A percentile compares a stretch with the other conserved stretches of the same genome.
Conservation (phyloP, 2,888 invertebrate species). For the Scaptomyza tumidula region DNA sequence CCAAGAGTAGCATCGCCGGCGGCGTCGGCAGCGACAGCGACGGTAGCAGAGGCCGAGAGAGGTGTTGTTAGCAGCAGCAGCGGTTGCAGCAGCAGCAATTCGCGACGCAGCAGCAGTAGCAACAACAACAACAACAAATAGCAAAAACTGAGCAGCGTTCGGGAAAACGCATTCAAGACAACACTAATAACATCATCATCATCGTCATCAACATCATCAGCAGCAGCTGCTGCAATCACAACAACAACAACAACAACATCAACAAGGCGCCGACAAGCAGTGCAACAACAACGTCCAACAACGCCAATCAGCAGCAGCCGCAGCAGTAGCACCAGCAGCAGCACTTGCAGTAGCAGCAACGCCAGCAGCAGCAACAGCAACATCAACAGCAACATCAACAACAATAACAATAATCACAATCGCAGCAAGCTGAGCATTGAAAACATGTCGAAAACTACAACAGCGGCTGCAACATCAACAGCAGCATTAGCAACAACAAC, state of each 20-base stretch:
- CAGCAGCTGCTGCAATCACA: slow-evolving; percentile 8
- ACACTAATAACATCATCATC: slow-evolving; percentile 37
- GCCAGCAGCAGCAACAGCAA: slow-evolving; percentile 32
- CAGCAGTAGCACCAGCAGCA: slow-evolving; percentile 12
- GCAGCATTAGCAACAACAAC: slow-evolving; percentile 32
- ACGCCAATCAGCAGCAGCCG: slow-evolving; percentile 17
- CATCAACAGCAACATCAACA: slow-evolving; percentile 27
- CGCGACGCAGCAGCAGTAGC: slow-evolving; percentile 71
- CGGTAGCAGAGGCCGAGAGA: slow-evolving; percentile 39
- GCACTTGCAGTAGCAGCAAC: slow-evolving; percentile 25
- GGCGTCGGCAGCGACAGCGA: slow-evolving; percentile 33
- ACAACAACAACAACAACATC: slow-evolving; percentile 21
- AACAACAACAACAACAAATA: slow-evolving; percentile 72
- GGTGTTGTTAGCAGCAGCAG: slow-evolving; percentile 57
- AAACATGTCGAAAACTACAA: slow-evolving; percentile 33
- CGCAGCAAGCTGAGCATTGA: slow-evolving; percentile 10
- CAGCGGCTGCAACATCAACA: slow-evolving; percentile 17
- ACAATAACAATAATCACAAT: slow-evolving; percentile 29
- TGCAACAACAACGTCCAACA: slow-evolving; percentile 22
- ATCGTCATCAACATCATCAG: slow-evolving; percentile 11
- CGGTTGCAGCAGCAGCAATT: slow-evolving; percentile 56
- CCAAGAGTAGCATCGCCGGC: slow-evolving; percentile 48
- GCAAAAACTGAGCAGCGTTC: slow-evolving; percentile 78
- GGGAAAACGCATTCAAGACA: slow-evolving; percentile 69
- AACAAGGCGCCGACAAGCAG: slow-evolving; percentile 35